Percentiles rank a stretch among this genome's conserved stretches.
These are phyloP conservation scores for Palythoa grandis DNA, from an alignment of 92 coral and sea anemone species.

Conservation along the genomic window DNA sequence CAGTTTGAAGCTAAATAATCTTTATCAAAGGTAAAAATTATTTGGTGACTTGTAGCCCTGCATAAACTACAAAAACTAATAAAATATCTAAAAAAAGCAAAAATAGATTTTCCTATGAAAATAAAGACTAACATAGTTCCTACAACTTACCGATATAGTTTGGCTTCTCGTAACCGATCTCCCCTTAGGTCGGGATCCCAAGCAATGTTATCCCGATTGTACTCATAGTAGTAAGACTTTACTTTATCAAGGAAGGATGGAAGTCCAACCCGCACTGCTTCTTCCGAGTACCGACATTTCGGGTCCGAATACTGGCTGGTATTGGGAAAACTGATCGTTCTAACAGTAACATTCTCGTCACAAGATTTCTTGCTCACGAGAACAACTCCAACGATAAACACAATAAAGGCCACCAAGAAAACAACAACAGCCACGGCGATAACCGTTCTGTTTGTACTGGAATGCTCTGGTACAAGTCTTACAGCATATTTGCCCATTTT, in stretches of 20 bases:
- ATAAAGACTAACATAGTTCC: not conserved
- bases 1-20: too few species aligned
- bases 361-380: conserved; percentile 8
- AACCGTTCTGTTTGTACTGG: conserved; percentile 1
- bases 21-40: too few species aligned
- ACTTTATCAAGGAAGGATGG: conserved; percentile 68
- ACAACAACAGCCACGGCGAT: not conserved
- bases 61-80: too few species aligned
- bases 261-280: conserved; percentile 80
- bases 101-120: not conserved
- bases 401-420: not conserved
- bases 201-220: conserved; percentile 62
- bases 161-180: conserved; percentile 38
- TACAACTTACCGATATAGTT: conserved; percentile 50
- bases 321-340: not conserved
- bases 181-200: conserved; percentile 66
- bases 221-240: conserved; percentile 57
- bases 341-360: not conserved
- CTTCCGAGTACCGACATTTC: conserved; percentile 71
- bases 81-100: not conserved
- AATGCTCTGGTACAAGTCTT: not conserved
- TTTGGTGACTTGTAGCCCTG: too few species aligned
- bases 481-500: conserved; percentile 2
- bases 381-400: conserved; percentile 38
- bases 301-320: not conserved